Evolutionary conservation across 2,113 vertebrate species (phyloP), one percentile per base, ranked within the genome.

Genomic region (Sinocyclocheilus anophthalmus): DNA sequence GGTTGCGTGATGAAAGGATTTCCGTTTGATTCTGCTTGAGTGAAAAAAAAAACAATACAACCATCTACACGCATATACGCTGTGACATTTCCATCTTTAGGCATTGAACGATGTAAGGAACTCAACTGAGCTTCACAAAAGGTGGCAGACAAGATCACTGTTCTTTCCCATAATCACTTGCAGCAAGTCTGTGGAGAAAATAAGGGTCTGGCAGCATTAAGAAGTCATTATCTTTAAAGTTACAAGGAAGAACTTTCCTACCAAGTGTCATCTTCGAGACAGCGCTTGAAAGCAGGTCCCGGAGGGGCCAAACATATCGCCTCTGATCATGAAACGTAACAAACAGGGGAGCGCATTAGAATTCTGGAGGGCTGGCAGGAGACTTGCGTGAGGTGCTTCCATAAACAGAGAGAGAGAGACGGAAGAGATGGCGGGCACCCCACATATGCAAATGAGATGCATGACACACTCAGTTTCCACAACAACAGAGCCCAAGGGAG

Each of bases 311-410:
- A 86, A 86, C n/a, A 18, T 81, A 72, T 80, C 65, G 33, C 48
- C 67, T 86, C 65, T 86, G 76, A 86, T 91, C 88, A 92, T 89
- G 89, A 77, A 88, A 84, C 91, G 89, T 69, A 76, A 70, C 53
- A 72, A 83, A 77, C 63, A 72, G 45, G 3, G 24, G 61, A 65
- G 65, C 33, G 18, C 72, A 88, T 81, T 53, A 42, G 45, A 65
- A 85, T 80, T 81, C 77, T 39, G n/a, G 42, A 76, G 65, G 57
- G 55, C 61, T 69, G 81, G 69, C 24, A 55, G 67, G 81, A 83
- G 65, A 53, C 45, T 72, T 69, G 45, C 81, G 81, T 83, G 81
- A 83, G 81, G 63, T 73, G 77, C 77, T 57, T 79, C 50, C 63
- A 72, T 81, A 86, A 81, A 79, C 65, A 14, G 39, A 39, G 72